Conservation (phyloP, 1,140 invertebrate species). For the Drosophila seguyi region DNA sequence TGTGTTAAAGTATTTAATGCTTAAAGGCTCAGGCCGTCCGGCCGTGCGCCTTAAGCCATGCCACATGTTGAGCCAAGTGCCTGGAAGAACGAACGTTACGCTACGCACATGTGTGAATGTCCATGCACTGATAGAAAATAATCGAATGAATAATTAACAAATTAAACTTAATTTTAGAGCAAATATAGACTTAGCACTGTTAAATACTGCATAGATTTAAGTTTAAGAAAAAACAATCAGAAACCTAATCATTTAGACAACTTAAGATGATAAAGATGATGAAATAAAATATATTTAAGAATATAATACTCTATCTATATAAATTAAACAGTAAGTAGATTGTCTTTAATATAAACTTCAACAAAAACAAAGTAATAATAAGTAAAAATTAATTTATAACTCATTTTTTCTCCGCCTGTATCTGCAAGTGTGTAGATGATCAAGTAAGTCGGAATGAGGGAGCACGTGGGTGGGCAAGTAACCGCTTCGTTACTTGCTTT, state of each 20-base stretch:
- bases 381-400: no score
- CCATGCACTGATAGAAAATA: slow-evolving; percentile 1
- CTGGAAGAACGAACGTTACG: slow-evolving; percentile 48
- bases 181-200: neutral
- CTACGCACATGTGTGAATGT: slow-evolving; percentile 45
- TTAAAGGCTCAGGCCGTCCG: slow-evolving; percentile 76
- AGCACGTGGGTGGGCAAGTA: slow-evolving; percentile 31
- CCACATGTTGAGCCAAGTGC: slow-evolving; percentile 67
- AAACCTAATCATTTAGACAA: no score
- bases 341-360: neutral
- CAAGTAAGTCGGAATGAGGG: slow-evolving; percentile 20
- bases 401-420: neutral
- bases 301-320: neutral
- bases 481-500: no score
- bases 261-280: no score
- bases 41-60: slow-evolving; percentile 77
- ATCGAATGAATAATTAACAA: neutral
- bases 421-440: slow-evolving; percentile 13
- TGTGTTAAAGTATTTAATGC: slow-evolving; percentile 83
- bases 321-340: neutral
- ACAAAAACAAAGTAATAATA: neutral
- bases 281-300: neutral
- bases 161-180: neutral
- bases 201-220: neutral
- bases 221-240: neutral